A percentile compares a stretch with the other conserved stretches of the same genome.
phyloP scores from a whole-genome alignment of 1,140 invertebrate species.

The Megathymus violae region DNA sequence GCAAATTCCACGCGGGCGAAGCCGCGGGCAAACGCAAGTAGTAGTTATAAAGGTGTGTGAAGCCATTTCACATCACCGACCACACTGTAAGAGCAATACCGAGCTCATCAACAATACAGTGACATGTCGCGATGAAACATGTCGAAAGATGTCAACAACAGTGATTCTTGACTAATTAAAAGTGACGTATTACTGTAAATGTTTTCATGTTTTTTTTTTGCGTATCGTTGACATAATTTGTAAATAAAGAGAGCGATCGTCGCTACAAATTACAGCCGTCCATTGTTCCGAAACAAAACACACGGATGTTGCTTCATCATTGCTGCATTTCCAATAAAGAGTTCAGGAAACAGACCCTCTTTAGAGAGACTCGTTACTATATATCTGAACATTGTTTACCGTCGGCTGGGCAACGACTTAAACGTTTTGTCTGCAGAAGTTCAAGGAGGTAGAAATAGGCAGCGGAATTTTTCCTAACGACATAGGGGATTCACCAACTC shows the following conservation, averaged over 20 bases:
- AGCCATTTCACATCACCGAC: no score
- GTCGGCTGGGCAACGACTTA: slow-evolving; percentile 2
- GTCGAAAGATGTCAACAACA: no score
- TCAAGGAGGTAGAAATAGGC: no score
- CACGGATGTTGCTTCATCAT: slow-evolving; percentile 25
- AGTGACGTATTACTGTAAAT: background rate
- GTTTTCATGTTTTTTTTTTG: background rate
- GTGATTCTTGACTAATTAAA: background rate
- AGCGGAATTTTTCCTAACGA: no score
- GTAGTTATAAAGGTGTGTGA: no score
- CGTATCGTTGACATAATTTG: background rate
- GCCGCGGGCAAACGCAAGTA: no score
- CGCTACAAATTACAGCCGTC: slow-evolving; percentile 13
- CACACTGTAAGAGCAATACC: no score
- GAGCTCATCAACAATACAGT: no score
- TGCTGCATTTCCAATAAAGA: slow-evolving; percentile 32
- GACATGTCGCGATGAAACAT: no score
- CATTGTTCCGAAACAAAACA: slow-evolving; percentile 28
- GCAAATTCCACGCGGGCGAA: no score
- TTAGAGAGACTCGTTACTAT: slow-evolving; percentile 20
- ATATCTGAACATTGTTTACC: slow-evolving; percentile 25
- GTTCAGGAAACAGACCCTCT: slow-evolving; percentile 29
- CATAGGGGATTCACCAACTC: no score
- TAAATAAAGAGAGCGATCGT: background rate
- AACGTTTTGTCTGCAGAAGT: no score